Conservation (phyloP, 1,140 invertebrate genomes). For the Papilio xuthus region DNA sequence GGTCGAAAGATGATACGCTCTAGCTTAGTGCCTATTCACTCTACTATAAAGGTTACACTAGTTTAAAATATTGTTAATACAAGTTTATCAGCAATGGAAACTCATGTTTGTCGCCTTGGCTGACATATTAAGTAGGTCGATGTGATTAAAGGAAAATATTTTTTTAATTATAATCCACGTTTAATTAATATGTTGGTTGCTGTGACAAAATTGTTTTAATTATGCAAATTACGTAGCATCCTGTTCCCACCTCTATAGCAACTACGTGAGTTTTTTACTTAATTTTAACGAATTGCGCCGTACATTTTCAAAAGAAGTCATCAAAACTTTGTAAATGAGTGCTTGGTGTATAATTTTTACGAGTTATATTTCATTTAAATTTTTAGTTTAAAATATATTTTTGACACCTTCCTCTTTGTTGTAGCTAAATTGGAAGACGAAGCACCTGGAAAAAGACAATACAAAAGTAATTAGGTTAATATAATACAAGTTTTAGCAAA, state of each 20-base stretch:
- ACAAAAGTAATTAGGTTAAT: no score
- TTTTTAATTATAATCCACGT: background rate
- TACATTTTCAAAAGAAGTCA: slow-evolving; percentile 18
- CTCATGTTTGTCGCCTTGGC: background rate
- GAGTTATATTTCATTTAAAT: background rate
- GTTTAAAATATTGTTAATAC: background rate
- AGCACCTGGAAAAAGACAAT: no score
- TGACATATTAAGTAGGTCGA: background rate
- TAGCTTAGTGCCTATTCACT: no score
- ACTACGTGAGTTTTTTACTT: slow-evolving; percentile 26
- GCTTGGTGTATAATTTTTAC: slow-evolving; percentile 3
- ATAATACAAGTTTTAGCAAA: no score
- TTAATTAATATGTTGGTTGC: slow-evolving; percentile 17
- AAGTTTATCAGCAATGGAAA: background rate
- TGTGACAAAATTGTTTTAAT: slow-evolving; percentile 18
- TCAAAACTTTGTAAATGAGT: slow-evolving; percentile 16
- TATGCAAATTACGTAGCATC: slow-evolving; percentile 12
- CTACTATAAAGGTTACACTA: no score
- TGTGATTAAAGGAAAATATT: background rate
- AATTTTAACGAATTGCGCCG: slow-evolving; percentile 19
- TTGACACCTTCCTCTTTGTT: background rate
- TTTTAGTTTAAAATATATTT: background rate
- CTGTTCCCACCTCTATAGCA: background rate
- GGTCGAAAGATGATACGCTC: no score
- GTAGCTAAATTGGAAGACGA: background rate